These are phyloP conservation scores for Pseudochirops corinnae DNA, from an alignment of 2,797 vertebrate genomes.

Conservation along the genomic window DNA sequence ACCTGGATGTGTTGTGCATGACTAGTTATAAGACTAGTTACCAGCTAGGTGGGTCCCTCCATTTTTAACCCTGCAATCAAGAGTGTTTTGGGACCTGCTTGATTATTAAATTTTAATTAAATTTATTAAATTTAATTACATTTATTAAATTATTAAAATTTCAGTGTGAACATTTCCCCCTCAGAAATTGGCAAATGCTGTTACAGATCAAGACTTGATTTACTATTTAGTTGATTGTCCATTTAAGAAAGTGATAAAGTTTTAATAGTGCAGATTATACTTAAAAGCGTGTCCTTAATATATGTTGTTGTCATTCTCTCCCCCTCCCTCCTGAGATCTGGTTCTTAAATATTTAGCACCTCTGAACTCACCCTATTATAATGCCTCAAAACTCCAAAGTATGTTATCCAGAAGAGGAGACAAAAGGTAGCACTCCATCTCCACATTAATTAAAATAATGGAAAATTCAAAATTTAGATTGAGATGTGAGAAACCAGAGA, in stretches of 20 bases:
- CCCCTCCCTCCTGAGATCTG: background rate
- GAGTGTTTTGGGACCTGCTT: background rate
- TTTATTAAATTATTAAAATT: background rate
- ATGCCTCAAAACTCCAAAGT: background rate
- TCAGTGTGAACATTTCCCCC: background rate
- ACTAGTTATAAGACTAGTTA: background rate
- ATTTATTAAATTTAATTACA: too few relatives aligned
- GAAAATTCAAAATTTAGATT: background rate
- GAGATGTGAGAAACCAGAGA: background rate
- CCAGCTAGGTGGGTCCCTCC: background rate
- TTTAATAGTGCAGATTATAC: background rate
- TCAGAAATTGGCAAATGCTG: background rate
- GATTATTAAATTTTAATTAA: too few relatives aligned
- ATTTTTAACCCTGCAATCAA: background rate
- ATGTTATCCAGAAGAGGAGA: background rate
- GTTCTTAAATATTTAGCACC: background rate
- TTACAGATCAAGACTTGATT: background rate
- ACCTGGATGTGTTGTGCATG: background rate
- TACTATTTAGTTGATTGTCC: background rate
- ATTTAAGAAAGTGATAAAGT: background rate
- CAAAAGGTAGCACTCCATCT: background rate
- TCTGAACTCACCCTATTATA: background rate
- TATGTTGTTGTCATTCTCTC: background rate
- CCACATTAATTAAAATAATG: background rate
- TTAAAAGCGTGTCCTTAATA: background rate